These are phyloP conservation scores for Acanthis flammea DNA, from an alignment of 2,797 vertebrate species.

Conservation along the genomic window DNA sequence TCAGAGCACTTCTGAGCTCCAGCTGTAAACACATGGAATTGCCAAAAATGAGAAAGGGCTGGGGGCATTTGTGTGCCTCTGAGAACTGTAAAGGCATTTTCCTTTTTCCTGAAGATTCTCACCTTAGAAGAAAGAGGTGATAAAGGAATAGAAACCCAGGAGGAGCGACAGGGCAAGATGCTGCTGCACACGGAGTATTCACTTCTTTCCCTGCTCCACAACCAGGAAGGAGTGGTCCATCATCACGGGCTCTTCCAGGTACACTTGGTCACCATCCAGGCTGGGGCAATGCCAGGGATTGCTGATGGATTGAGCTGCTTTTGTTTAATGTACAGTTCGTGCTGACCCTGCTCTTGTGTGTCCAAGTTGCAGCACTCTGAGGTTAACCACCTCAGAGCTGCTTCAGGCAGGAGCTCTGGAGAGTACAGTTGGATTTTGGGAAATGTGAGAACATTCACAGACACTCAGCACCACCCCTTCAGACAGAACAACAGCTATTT, in stretches of 20 bases:
- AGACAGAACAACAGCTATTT: background rate
- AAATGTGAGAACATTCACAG: background rate
- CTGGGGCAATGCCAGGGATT: background rate
- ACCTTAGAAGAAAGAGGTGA: constrained; percentile 94
- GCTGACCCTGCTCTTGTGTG: background rate
- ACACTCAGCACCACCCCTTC: background rate
- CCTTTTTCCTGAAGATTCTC: constrained; percentile 84
- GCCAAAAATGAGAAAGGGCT: background rate
- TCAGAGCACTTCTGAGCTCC: background rate
- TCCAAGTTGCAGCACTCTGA: background rate
- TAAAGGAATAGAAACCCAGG: constrained; percentile 90
- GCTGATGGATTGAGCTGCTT: background rate
- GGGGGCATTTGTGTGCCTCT: background rate
- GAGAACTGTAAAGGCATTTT: background rate
- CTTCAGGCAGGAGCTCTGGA: background rate
- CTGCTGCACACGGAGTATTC: constrained; percentile 97
- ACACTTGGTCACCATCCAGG: background rate
- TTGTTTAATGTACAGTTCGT: background rate
- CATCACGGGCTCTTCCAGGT: constrained; percentile 99
- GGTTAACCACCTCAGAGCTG: background rate
- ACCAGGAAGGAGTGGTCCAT: constrained; percentile 97
- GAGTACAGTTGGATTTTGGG: background rate
- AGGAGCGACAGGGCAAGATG: constrained; percentile 99
- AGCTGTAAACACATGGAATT: background rate
- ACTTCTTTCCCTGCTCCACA: constrained; percentile 95